These are phyloP conservation scores for Climacteris rufus DNA, from an alignment of 2,113 vertebrate species.

Conservation along the genomic window DNA sequence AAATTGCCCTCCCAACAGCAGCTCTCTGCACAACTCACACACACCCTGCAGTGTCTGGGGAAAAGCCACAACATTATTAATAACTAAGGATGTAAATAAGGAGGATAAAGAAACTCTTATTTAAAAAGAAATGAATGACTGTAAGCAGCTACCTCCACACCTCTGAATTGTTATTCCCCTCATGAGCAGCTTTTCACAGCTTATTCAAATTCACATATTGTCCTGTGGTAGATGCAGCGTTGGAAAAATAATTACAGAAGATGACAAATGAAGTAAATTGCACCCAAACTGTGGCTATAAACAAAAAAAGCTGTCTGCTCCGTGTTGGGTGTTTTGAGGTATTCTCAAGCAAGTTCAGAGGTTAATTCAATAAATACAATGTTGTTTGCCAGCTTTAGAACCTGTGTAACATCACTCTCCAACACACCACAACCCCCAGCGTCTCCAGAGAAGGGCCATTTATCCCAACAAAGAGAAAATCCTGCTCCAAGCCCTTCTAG, in stretches of 20 bases:
- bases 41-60: not conserved
- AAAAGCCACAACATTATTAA: not conserved
- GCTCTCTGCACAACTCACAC: not conserved
- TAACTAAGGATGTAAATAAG: not conserved
- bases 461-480: conserved; percentile 37
- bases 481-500: conserved; percentile 3
- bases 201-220: not conserved
- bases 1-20: not conserved
- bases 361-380: conserved; percentile 34
- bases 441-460: conserved; percentile 21
- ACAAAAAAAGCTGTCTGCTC: not conserved
- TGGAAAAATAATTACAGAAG: conserved; percentile 50
- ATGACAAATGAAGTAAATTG: conserved; percentile 53
- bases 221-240: not conserved
- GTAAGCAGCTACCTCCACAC: not conserved
- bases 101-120: not conserved
- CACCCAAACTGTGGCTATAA: not conserved
- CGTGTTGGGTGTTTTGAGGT: not conserved
- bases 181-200: not conserved
- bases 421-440: not conserved
- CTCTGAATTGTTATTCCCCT: not conserved
- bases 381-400: not conserved
- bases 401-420: not conserved
- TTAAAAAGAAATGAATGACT: not conserved
- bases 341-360: conserved; percentile 35